phyloP scores from a whole-genome alignment of 2,797 vertebrate species.

The Muraenolepis orangiensis region DNA sequence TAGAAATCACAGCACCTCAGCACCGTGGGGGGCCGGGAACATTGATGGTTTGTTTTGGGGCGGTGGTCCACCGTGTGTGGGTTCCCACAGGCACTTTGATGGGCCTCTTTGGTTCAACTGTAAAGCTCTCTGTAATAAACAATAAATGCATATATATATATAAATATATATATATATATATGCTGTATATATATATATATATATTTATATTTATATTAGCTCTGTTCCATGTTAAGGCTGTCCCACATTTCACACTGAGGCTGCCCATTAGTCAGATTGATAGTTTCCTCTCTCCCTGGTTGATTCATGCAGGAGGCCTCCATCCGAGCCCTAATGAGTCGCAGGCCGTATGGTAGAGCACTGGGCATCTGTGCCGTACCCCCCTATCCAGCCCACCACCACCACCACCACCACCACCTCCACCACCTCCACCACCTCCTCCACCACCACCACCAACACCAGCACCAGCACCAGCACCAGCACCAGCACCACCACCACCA shows the following conservation, averaged over 20 bases:
- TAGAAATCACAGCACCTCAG: constrained; percentile 55
- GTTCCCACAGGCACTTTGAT: neutral
- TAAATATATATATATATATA: too few relatives aligned
- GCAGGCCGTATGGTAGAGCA: constrained; percentile 74
- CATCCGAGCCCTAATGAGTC: constrained; percentile 78
- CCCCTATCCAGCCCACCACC: neutral
- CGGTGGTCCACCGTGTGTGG: constrained; percentile 13
- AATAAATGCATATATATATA: too few relatives aligned
- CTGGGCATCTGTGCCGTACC: constrained; percentile 73
- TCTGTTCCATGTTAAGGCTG: constrained; percentile 66
- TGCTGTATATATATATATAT: neutral
- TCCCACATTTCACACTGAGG: constrained; percentile 69
- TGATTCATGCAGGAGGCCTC: constrained; percentile 77
- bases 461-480: too few relatives aligned
- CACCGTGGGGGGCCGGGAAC: constrained; percentile 45
- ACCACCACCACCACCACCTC: neutral
- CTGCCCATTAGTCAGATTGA: constrained; percentile 82
- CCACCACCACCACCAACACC: too few relatives aligned
- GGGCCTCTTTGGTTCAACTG: neutral
- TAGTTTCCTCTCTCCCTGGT: constrained; percentile 76
- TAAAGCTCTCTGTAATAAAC: neutral
- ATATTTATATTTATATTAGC: constrained; percentile 16
- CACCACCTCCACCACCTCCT: neutral
- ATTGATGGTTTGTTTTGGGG: constrained; percentile 53
- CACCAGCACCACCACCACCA: too few relatives aligned